These are phyloP conservation scores for Indicator indicator DNA, from an alignment of 2,113 vertebrate species.

Conservation along the genomic window DNA sequence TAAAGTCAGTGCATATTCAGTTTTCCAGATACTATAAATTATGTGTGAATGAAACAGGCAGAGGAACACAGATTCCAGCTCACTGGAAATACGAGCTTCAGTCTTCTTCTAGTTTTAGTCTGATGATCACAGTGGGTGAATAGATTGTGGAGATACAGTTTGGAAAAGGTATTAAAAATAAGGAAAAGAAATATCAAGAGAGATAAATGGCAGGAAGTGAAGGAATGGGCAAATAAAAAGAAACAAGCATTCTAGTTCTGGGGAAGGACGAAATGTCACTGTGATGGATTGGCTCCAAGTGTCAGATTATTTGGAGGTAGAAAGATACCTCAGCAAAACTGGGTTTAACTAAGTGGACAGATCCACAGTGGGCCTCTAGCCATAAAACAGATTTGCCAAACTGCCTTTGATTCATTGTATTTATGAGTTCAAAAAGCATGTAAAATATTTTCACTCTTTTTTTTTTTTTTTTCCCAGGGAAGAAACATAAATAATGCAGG, in stretches of 20 bases:
- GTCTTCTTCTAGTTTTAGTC: not conserved
- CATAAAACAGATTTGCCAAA: constrained; percentile 38
- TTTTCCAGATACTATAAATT: not conserved
- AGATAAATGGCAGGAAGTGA: constrained; percentile 11
- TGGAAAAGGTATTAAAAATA: not conserved
- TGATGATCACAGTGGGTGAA: not conserved
- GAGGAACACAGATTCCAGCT: constrained; percentile 18
- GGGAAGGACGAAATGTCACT: not conserved
- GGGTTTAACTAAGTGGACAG: not conserved
- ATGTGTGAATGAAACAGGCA: not conserved
- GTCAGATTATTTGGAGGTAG: not conserved
- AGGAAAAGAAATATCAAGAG: not conserved
- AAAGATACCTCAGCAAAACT: not conserved
- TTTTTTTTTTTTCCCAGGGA: not conserved
- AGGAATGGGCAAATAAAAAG: not conserved
- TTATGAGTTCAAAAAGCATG: constrained; percentile 68
- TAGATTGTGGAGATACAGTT: not conserved
- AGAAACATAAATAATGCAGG: constrained; percentile 38
- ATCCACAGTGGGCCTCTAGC: not conserved
- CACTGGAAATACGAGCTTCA: not conserved
- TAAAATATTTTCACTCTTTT: constrained; percentile 7
- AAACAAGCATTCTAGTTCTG: not conserved
- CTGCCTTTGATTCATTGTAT: constrained; percentile 52
- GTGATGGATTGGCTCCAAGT: not conserved
- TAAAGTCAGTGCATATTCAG: not conserved